These are phyloP conservation scores for Sogatella furcifera DNA, from an alignment of 1,140 invertebrate species.

Conservation along the genomic window DNA sequence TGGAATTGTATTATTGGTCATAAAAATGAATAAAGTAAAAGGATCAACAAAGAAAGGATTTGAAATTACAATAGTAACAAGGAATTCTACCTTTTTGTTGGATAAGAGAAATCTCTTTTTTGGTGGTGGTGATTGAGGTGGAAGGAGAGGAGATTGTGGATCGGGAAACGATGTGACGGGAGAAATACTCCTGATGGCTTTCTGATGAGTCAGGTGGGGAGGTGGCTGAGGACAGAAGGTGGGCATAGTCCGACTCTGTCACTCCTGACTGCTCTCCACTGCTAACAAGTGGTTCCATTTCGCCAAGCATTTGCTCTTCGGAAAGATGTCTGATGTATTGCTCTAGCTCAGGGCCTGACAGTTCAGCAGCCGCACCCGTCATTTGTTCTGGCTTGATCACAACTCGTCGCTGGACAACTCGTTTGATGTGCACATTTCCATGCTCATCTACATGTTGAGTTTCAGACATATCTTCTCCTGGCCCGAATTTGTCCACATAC, in stretches of 20 bases:
- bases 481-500: slow-evolving; percentile 38
- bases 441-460: slow-evolving; percentile 35
- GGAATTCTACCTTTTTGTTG: slow-evolving; percentile 20
- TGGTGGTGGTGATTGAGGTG: slow-evolving; percentile 12
- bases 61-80: slow-evolving; percentile 6
- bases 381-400: slow-evolving; percentile 32
- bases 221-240: slow-evolving; percentile 5
- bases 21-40: no score
- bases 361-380: slow-evolving; percentile 18
- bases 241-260: slow-evolving; percentile 9
- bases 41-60: not conserved
- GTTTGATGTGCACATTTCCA: slow-evolving; percentile 40
- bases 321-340: slow-evolving; percentile 22
- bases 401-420: slow-evolving; percentile 37
- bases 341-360: slow-evolving; percentile 24
- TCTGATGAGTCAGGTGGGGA: slow-evolving; percentile 10
- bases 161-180: slow-evolving; percentile 12
- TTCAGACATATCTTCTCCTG: slow-evolving; percentile 39
- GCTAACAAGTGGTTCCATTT: not conserved
- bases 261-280: slow-evolving; percentile 5
- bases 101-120: slow-evolving; percentile 15
- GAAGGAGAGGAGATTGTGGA: not conserved
- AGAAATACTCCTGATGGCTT: slow-evolving; percentile 13
- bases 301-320: slow-evolving; percentile 2
- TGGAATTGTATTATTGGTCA: no score